A percentile compares a stretch with the other conserved stretches of the same genome.
Conservation (phyloP, 2,888 invertebrate genomes). For the Dryocosmus kuriphilus region DNA sequence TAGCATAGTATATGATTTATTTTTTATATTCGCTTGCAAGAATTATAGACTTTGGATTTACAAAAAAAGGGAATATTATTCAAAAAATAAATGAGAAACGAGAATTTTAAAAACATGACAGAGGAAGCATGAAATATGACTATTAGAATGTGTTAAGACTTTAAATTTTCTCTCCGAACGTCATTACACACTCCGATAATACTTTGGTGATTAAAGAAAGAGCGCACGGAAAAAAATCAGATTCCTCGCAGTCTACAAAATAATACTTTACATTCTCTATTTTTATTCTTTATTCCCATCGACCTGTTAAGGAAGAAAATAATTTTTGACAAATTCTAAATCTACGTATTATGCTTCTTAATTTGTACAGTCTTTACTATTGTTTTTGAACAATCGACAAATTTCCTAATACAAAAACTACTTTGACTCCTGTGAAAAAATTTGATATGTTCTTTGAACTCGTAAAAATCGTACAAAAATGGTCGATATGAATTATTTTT, state of each 20-base stretch:
- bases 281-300: conserved; percentile 2
- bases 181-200: conserved; percentile 28
- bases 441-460: conserved; percentile 25
- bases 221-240: conserved; percentile 26
- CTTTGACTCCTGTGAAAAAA: not conserved
- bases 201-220: conserved; percentile 35
- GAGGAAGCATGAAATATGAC: conserved; percentile 16
- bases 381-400: not conserved
- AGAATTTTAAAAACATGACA: conserved; percentile 18
- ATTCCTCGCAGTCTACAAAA: conserved; percentile 30
- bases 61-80: not conserved
- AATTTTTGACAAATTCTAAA: conserved; percentile 42
- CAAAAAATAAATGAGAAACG: not conserved
- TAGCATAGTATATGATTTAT: conserved; percentile 60
- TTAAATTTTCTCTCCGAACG: conserved; percentile 10
- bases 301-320: conserved; percentile 45
- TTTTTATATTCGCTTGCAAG: conserved; percentile 35
- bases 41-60: conserved; percentile 26
- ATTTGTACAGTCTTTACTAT: conserved; percentile 35
- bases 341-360: conserved; percentile 19
- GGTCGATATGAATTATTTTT: conserved; percentile 20
- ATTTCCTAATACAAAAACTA: conserved; percentile 6
- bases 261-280: conserved; percentile 27
- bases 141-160: conserved; percentile 11
- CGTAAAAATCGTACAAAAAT: conserved; percentile 20